Evolutionary conservation across 2,797 vertebrate species (phyloP).

Genomic region (Sciurus vulgaris): DNA sequence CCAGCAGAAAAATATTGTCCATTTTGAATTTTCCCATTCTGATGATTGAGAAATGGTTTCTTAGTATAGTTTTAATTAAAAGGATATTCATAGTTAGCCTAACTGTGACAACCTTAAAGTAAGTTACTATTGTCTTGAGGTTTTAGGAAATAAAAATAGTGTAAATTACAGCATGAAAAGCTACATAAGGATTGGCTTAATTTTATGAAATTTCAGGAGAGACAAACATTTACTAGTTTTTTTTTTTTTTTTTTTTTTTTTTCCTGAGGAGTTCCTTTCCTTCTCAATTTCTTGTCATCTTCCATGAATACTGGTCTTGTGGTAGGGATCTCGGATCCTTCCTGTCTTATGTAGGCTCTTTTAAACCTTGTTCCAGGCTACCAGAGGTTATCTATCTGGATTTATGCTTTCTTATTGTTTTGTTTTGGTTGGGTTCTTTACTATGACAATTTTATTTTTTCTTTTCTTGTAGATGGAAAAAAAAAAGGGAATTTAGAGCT

Average conservation of each 20-base stretch:
- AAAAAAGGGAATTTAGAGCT: background rate
- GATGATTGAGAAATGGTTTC: background rate
- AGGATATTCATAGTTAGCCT: too few relatives aligned
- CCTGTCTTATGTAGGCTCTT: background rate
- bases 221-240: background rate
- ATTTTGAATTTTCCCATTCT: background rate
- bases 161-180: background rate
- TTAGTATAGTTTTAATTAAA: background rate
- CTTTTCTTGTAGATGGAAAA: background rate
- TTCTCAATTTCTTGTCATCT: background rate
- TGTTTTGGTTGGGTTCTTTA: background rate
- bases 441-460: background rate
- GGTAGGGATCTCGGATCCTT: background rate
- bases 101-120: background rate
- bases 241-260: background rate
- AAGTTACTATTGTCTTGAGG: background rate
- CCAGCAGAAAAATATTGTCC: background rate
- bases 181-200: background rate
- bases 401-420: background rate
- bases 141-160: background rate
- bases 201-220: background rate
- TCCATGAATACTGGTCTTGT: background rate
- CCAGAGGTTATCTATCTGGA: background rate
- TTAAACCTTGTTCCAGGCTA: background rate
- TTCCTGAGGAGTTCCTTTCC: too few relatives aligned